These are phyloP conservation scores for Spodoptera frugiperda DNA, from an alignment of 1,140 invertebrate genomes.

Conservation along the genomic window DNA sequence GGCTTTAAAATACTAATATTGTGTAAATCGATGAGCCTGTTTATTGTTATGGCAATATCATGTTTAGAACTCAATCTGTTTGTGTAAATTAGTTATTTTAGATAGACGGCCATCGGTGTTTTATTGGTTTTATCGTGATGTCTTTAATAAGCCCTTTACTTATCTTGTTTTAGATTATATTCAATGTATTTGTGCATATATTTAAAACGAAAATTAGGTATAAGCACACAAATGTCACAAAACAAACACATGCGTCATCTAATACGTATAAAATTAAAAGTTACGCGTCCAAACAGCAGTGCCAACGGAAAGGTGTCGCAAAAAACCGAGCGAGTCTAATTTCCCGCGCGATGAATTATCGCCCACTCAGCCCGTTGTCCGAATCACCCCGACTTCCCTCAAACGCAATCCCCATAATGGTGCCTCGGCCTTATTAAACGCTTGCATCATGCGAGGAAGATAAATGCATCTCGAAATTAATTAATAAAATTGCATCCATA, in stretches of 20 bases:
- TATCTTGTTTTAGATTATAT: background rate
- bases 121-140: background rate
- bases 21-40: slow-evolving; percentile 35
- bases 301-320: slow-evolving; percentile 20
- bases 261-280: slow-evolving; percentile 20
- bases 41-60: slow-evolving; percentile 42
- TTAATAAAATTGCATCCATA: slow-evolving; percentile 81
- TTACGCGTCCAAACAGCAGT: background rate
- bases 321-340: slow-evolving; percentile 47
- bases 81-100: slow-evolving; percentile 19
- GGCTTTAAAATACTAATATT: slow-evolving; percentile 39
- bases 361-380: slow-evolving; percentile 36
- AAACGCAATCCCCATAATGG: slow-evolving; percentile 64
- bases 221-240: background rate
- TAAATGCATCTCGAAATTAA: slow-evolving; percentile 79
- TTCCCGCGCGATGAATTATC: slow-evolving; percentile 54
- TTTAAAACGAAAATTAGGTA: background rate
- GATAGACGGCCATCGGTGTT: background rate
- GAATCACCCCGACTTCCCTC: slow-evolving; percentile 53
- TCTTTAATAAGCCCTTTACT: background rate
- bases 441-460: slow-evolving; percentile 73
- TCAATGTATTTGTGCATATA: background rate
- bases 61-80: slow-evolving; percentile 39
- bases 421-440: slow-evolving; percentile 70
- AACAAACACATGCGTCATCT: slow-evolving; percentile 10